Evolutionary conservation across 1,140 invertebrate genomes (phyloP).

Genomic region (Phymorhynchus buccinoides): DNA sequence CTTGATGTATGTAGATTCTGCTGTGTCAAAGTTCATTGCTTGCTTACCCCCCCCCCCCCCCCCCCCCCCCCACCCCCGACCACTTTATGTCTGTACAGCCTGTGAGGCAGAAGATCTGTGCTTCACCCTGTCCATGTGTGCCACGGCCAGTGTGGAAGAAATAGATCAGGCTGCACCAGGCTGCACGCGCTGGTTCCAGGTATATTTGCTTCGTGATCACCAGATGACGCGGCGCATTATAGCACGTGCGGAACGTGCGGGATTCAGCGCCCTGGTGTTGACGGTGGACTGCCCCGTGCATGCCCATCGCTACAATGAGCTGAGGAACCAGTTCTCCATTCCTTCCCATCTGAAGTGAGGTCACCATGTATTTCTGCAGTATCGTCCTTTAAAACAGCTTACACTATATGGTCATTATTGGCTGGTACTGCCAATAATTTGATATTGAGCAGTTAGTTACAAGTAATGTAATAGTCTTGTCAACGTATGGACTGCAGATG

Average conservation of each 20-base stretch:
- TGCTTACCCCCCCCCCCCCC: too few relatives aligned
- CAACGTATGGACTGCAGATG: too few relatives aligned
- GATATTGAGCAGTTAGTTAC: too few relatives aligned
- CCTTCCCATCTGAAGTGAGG: slow-evolving; percentile 84
- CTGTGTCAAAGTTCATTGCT: too few relatives aligned
- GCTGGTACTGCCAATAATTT: too few relatives aligned
- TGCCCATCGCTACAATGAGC: slow-evolving; percentile 85
- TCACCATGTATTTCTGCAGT: background rate
- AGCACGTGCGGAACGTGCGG: slow-evolving; percentile 85
- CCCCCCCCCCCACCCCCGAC: background rate
- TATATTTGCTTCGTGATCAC: slow-evolving; percentile 83
- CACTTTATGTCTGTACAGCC: slow-evolving; percentile 75
- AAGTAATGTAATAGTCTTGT: too few relatives aligned
- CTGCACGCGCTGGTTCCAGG: slow-evolving; percentile 74
- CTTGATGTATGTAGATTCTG: too few relatives aligned
- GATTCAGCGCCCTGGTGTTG: slow-evolving; percentile 89
- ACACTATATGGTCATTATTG: too few relatives aligned
- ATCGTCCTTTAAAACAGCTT: background rate
- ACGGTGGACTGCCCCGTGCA: slow-evolving; percentile 93
- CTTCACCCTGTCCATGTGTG: slow-evolving; percentile 88
- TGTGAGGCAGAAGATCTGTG: slow-evolving; percentile 82
- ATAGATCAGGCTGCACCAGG: slow-evolving; percentile 84
- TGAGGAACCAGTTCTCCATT: slow-evolving; percentile 87
- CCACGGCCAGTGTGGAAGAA: slow-evolving; percentile 91
- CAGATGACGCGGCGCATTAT: slow-evolving; percentile 84